A percentile compares a stretch with the other conserved stretches of the same genome.
These are phyloP conservation scores for Dipodomys merriami DNA, from an alignment of 2,113 vertebrate genomes.

Conservation along the genomic window DNA sequence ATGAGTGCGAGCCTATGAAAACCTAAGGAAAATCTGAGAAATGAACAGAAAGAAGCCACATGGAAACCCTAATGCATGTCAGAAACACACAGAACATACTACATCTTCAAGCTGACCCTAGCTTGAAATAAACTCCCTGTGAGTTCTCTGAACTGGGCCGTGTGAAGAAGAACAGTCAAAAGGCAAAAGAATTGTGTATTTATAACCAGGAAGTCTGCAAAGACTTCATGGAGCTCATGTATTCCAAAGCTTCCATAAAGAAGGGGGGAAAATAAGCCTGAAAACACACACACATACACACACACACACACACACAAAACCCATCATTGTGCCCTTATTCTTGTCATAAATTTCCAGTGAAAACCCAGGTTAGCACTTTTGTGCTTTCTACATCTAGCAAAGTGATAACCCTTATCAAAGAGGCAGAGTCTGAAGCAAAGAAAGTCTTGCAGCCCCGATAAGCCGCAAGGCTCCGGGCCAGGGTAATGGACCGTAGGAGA, in stretches of 20 bases:
- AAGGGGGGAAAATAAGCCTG: slow-evolving; percentile 24
- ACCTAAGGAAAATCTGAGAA: background rate
- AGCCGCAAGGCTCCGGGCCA: slow-evolving; percentile 72
- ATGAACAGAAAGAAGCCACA: background rate
- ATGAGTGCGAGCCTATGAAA: background rate
- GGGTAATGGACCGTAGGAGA: slow-evolving; percentile 76
- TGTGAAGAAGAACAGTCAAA: background rate
- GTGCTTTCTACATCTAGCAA: slow-evolving; percentile 66
- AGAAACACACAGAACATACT: background rate
- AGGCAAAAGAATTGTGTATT: background rate
- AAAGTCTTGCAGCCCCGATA: slow-evolving; percentile 72
- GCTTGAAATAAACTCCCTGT: background rate
- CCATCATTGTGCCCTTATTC: slow-evolving; percentile 54
- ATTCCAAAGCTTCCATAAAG: slow-evolving; percentile 52
- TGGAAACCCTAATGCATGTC: background rate
- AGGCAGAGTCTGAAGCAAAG: slow-evolving; percentile 73
- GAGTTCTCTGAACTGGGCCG: background rate
- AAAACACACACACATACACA: rapidly evolving
- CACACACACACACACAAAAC: no score
- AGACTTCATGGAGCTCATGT: slow-evolving; percentile 5
- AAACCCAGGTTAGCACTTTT: slow-evolving; percentile 66
- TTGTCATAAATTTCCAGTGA: slow-evolving; percentile 62
- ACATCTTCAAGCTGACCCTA: background rate
- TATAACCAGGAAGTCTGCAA: background rate
- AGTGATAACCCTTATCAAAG: slow-evolving; percentile 80